phyloP scores from a whole-genome alignment of 2,888 invertebrate species.

The Entomobrya multifasciata region DNA sequence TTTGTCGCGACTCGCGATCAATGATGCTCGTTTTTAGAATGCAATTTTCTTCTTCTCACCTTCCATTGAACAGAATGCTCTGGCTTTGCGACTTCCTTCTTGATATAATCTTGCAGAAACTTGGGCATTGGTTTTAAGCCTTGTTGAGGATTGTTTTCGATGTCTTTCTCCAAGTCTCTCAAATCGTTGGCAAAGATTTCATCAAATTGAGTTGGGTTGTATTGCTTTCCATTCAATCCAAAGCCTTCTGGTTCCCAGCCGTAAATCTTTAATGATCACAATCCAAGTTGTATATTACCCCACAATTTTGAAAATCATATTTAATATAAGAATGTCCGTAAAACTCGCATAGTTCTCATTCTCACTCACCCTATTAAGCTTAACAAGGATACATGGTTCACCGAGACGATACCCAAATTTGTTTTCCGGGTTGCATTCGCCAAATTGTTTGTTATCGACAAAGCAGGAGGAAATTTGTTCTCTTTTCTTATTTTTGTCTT shows the following conservation, averaged over 20 bases:
- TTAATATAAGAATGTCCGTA: no score
- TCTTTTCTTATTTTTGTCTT: slow-evolving; percentile 65
- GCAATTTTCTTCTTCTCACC: slow-evolving; percentile 10
- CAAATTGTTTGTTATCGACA: slow-evolving; percentile 82
- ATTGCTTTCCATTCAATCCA: slow-evolving; percentile 82
- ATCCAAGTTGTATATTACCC: background rate
- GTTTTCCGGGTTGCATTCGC: slow-evolving; percentile 88
- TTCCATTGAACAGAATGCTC: slow-evolving; percentile 52
- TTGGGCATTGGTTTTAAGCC: slow-evolving; percentile 70
- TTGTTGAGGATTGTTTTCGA: slow-evolving; percentile 56
- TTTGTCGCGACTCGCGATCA: no score
- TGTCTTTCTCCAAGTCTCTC: slow-evolving; percentile 40
- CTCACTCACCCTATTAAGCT: slow-evolving; percentile 88
- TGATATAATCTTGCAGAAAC: slow-evolving; percentile 68
- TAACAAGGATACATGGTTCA: slow-evolving; percentile 98
- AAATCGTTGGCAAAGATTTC: slow-evolving; percentile 80
- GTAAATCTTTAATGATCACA: slow-evolving; percentile 85
- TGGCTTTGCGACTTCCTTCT: slow-evolving; percentile 22
- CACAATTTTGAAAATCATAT: background rate
- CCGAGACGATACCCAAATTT: slow-evolving; percentile 92
- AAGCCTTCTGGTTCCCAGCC: slow-evolving; percentile 90
- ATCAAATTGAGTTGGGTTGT: slow-evolving; percentile 81
- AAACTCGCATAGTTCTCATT: no score
- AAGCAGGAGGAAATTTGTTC: slow-evolving; percentile 63
- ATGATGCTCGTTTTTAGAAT: no score